Percentiles rank a stretch among this genome's conserved stretches.
These are phyloP conservation scores for Stenodera caucasica DNA, from an alignment of 2,888 invertebrate genomes.

Conservation along the genomic window DNA sequence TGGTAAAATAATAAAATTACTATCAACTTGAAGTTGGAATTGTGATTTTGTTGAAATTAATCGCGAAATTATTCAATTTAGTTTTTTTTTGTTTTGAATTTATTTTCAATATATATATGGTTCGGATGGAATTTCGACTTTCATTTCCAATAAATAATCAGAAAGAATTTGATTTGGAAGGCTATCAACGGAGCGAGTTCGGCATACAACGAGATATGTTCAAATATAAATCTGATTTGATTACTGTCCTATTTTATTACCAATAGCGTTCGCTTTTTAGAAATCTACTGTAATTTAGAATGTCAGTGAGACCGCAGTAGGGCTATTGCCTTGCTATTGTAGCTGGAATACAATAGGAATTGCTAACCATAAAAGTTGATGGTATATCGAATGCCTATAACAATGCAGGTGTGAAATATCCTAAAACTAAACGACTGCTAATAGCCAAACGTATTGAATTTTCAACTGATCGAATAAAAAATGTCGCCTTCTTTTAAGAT, in stretches of 20 bases:
- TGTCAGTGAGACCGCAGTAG: constrained; percentile 38
- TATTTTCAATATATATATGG: too few relatives aligned
- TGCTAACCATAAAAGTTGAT: constrained; percentile 42
- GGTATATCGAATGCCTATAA: constrained; percentile 34
- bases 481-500: constrained; percentile 16
- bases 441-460: constrained; percentile 19
- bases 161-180: constrained; percentile 32
- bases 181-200: constrained; percentile 26
- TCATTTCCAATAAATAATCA: constrained; percentile 31
- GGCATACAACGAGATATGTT: constrained; percentile 36
- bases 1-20: constrained; percentile 40
- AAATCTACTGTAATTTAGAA: constrained; percentile 40
- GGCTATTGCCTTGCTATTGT: constrained; percentile 41
- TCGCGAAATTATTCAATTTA: too few relatives aligned
- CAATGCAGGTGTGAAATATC: constrained; percentile 34
- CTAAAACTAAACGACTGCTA: constrained; percentile 36
- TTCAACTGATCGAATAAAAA: constrained; percentile 27
- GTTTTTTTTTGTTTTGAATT: too few relatives aligned
- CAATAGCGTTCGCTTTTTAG: constrained; percentile 39
- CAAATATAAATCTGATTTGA: constrained; percentile 44
- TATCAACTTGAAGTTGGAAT: too few relatives aligned
- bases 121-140: too few relatives aligned
- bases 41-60: too few relatives aligned
- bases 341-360: constrained; percentile 39
- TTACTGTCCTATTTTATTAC: constrained; percentile 43